These are phyloP conservation scores for Lordiphosa clarofinis DNA, from an alignment of 1,140 invertebrate species.

Conservation along the genomic window DNA sequence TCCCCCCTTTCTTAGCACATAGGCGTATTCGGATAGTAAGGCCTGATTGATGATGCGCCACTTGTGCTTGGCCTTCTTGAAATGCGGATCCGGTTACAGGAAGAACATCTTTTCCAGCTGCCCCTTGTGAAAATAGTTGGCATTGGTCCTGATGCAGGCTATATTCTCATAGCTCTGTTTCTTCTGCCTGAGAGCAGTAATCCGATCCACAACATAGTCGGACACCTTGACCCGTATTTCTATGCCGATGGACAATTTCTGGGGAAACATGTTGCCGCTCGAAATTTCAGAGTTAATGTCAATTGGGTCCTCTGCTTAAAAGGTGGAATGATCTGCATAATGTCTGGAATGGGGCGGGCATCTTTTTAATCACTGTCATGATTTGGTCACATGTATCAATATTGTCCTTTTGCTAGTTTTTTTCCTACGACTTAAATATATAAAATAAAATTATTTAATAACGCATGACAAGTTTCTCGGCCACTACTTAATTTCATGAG, in stretches of 20 bases:
- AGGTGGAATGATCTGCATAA: too few species aligned
- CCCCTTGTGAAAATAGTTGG: conserved; percentile 97
- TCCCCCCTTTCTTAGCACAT: conserved; percentile 92
- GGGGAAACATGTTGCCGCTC: conserved; percentile 97
- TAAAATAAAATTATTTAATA: too few species aligned
- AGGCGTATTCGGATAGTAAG: conserved; percentile 97
- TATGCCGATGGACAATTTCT: conserved; percentile 95
- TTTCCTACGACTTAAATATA: too few species aligned
- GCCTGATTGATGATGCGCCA: conserved; percentile 98
- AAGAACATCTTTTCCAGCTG: conserved; percentile 99
- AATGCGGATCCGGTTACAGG: conserved; percentile 99
- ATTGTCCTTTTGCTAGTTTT: too few species aligned
- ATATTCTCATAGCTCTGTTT: conserved; percentile 93
- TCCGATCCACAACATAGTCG: conserved; percentile 98
- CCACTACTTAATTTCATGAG: too few species aligned
- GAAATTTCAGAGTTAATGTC: too few species aligned
- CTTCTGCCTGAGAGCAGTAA: conserved; percentile 90
- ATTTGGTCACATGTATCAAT: too few species aligned
- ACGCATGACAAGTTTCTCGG: too few species aligned
- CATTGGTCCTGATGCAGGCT: conserved; percentile 97
- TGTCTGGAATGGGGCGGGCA: too few species aligned
- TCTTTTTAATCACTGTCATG: too few species aligned
- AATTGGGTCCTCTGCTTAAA: too few species aligned
- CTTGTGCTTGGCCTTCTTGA: conserved; percentile 99
- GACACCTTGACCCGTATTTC: conserved; percentile 99